These are phyloP conservation scores for Anaspis maculata DNA, from an alignment of 2,888 invertebrate species.

Conservation along the genomic window DNA sequence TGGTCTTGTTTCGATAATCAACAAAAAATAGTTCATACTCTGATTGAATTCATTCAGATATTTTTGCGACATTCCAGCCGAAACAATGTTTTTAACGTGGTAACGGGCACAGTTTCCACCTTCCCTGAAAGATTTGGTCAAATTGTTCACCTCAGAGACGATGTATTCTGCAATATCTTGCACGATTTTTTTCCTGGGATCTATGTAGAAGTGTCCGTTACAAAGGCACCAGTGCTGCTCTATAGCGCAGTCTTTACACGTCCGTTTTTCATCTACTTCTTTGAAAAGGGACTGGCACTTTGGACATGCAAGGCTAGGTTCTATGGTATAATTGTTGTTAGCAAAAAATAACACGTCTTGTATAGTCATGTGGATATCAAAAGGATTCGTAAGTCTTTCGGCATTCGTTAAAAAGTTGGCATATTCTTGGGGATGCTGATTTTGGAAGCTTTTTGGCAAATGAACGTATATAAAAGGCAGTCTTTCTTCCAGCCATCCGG, in stretches of 20 bases:
- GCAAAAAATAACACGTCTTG: conserved; percentile 53
- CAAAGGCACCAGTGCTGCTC: conserved; percentile 69
- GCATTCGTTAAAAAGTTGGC: conserved; percentile 54
- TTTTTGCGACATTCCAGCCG: conserved; percentile 22
- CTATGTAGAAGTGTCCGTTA: conserved; percentile 46
- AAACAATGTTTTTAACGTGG: conserved; percentile 23
- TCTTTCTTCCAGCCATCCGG: conserved; percentile 76
- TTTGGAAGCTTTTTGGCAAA: conserved; percentile 55
- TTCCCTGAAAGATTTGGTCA: conserved; percentile 6
- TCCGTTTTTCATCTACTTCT: conserved; percentile 48
- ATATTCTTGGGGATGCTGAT: conserved; percentile 47
- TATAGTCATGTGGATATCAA: conserved; percentile 67
- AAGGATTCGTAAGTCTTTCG: conserved; percentile 63
- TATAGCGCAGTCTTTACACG: conserved; percentile 59
- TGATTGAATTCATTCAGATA: conserved; percentile 20
- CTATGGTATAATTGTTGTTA: conserved; percentile 31
- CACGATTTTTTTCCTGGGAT: conserved; percentile 44
- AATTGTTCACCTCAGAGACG: conserved; percentile 29
- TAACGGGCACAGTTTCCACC: conserved; percentile 22
- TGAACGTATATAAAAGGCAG: conserved; percentile 66
- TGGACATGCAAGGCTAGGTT: conserved; percentile 48
- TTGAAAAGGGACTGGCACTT: conserved; percentile 56
- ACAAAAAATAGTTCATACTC: conserved; percentile 48
- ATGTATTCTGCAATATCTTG: conserved; percentile 45
- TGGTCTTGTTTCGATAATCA: conserved; percentile 58